These are phyloP conservation scores for Cygnus buccinator DNA, from an alignment of 2,113 vertebrate genomes.

Conservation along the genomic window DNA sequence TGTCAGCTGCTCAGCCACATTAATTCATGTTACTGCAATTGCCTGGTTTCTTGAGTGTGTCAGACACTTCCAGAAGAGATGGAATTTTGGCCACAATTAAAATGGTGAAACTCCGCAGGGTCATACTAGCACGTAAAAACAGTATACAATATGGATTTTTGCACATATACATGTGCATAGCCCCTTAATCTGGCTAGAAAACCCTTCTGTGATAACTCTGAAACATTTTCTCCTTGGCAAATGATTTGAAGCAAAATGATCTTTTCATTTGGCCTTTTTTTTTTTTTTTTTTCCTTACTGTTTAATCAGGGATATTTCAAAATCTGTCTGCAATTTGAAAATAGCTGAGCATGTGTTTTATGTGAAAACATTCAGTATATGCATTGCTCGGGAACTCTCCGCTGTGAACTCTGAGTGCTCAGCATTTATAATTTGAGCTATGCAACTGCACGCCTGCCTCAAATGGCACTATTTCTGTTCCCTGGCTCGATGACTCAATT, in stretches of 20 bases:
- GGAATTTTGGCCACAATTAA: neutral
- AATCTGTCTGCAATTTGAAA: neutral
- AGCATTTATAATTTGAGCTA: slow-evolving; percentile 7
- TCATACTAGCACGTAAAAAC: neutral
- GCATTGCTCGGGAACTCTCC: neutral
- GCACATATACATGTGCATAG: neutral
- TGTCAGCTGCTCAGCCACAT: neutral
- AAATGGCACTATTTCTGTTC: slow-evolving; percentile 17
- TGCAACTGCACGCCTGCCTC: slow-evolving; percentile 1
- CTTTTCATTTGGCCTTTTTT: neutral
- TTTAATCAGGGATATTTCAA: neutral
- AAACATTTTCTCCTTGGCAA: neutral
- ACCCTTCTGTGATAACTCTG: neutral
- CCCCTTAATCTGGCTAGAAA: neutral
- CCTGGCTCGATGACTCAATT: neutral
- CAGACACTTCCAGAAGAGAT: neutral
- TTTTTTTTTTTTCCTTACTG: neutral
- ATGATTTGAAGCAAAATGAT: neutral
- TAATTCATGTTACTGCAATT: neutral
- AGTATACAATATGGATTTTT: neutral
- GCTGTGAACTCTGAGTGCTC: neutral
- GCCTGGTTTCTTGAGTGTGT: neutral
- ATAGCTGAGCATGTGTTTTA: neutral
- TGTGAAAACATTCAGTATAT: neutral
- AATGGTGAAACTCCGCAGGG: neutral